Evolutionary conservation across 2,113 vertebrate genomes (phyloP).

Genomic region (Proteles cristata): DNA sequence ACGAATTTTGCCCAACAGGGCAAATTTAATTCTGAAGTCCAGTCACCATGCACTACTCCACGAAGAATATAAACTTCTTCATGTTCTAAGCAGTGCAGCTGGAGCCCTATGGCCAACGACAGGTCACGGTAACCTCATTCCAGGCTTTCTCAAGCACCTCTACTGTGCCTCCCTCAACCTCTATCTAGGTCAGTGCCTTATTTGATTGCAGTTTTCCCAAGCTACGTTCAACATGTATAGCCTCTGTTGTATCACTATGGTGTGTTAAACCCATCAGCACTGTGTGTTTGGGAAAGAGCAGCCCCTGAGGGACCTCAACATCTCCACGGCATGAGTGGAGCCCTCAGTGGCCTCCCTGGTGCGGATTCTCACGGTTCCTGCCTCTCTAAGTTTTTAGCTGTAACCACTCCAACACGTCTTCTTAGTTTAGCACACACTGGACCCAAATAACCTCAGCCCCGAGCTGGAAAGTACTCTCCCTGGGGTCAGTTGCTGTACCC

Average conservation of each 20-base stretch:
- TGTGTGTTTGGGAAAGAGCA: slow-evolving; percentile 74
- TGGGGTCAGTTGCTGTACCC: slow-evolving; percentile 80
- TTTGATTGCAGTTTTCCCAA: slow-evolving; percentile 54
- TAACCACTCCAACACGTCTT: slow-evolving; percentile 81
- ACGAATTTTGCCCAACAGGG: slow-evolving; percentile 48
- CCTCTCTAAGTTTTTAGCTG: slow-evolving; percentile 76
- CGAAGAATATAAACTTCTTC: slow-evolving; percentile 16
- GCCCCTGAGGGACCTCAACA: slow-evolving; percentile 65
- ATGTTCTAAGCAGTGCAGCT: slow-evolving; percentile 3
- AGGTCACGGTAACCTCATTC: slow-evolving; percentile 49
- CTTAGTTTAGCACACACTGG: slow-evolving; percentile 77
- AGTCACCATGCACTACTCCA: background rate
- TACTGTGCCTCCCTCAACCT: slow-evolving; percentile 38
- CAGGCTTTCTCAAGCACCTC: slow-evolving; percentile 63
- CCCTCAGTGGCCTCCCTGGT: slow-evolving; percentile 68
- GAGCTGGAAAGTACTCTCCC: slow-evolving; percentile 78
- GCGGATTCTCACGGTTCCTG: slow-evolving; percentile 80
- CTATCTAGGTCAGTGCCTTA: slow-evolving; percentile 37
- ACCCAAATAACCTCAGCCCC: slow-evolving; percentile 79
- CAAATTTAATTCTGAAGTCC: slow-evolving; percentile 50
- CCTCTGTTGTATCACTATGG: slow-evolving; percentile 36
- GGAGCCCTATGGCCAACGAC: slow-evolving; percentile 1
- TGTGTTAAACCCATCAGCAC: slow-evolving; percentile 79
- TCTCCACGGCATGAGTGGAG: slow-evolving; percentile 72
- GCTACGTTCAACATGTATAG: background rate